These are phyloP conservation scores for Nymphalis io DNA, from an alignment of 1,140 invertebrate species.

Conservation along the genomic window DNA sequence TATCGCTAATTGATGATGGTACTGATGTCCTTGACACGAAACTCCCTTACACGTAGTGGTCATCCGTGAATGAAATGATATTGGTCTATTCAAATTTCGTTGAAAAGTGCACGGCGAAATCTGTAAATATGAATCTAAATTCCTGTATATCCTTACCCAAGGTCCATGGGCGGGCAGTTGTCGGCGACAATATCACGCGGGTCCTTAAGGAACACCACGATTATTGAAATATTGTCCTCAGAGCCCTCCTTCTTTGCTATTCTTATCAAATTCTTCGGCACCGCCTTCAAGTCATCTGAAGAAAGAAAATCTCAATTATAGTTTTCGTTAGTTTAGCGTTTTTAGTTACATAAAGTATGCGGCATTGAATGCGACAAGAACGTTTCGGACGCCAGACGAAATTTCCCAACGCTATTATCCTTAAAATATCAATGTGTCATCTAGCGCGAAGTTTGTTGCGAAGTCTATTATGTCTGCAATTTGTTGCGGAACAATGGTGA, in stretches of 20 bases:
- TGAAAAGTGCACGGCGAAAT: too few relatives aligned
- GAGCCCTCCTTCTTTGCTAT: constrained; percentile 89
- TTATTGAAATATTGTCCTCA: constrained; percentile 92
- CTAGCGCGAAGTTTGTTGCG: constrained; percentile 63
- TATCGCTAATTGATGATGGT: too few relatives aligned
- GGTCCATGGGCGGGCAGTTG: constrained; percentile 78
- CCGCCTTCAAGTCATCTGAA: constrained; percentile 84
- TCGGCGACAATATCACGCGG: constrained; percentile 83
- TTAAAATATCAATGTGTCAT: constrained; percentile 69
- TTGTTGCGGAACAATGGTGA: constrained; percentile 76
- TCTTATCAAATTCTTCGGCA: constrained; percentile 86
- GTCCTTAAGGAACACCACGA: constrained; percentile 92
- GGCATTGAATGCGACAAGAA: constrained; percentile 11
- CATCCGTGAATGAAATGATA: too few relatives aligned
- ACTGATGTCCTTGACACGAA: too few relatives aligned
- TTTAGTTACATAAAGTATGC: constrained; percentile 10
- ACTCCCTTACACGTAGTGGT: too few relatives aligned
- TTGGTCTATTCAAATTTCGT: too few relatives aligned
- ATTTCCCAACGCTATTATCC: constrained; percentile 51
- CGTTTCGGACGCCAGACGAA: constrained; percentile 26
- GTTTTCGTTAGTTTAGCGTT: neutral
- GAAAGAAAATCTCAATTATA: constrained; percentile 39
- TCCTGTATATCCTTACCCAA: constrained; percentile 59
- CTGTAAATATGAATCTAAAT: neutral
- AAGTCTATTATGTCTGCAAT: constrained; percentile 74